phyloP scores from a whole-genome alignment of 2,888 invertebrate species.

The Chelonus formosanus region DNA sequence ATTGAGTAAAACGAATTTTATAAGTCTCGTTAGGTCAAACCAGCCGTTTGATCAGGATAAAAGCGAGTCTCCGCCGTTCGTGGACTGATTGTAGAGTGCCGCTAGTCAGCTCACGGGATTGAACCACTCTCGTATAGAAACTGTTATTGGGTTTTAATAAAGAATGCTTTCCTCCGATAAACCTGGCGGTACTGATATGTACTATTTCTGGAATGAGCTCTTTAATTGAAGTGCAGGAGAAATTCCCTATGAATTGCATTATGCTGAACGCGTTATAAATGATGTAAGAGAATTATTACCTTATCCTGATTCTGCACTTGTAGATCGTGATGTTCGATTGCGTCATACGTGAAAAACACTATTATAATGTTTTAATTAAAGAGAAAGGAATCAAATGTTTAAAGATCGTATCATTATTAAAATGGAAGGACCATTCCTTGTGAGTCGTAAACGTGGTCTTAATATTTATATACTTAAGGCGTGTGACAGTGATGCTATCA shows the following conservation, averaged over 20 bases:
- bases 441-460: neutral
- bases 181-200: too few relatives aligned
- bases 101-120: too few relatives aligned
- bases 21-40: too few relatives aligned
- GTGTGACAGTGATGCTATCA: neutral
- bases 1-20: too few relatives aligned
- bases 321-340: slow-evolving; percentile 16
- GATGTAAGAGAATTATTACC: slow-evolving; percentile 7
- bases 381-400: slow-evolving; percentile 5
- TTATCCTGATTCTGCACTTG: neutral
- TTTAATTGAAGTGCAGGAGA: slow-evolving; percentile 19
- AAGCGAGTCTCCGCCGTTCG: too few relatives aligned
- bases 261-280: neutral
- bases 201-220: too few relatives aligned
- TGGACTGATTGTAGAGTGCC: too few relatives aligned
- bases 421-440: slow-evolving; percentile 20
- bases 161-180: too few relatives aligned
- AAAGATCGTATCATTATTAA: neutral
- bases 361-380: slow-evolving; percentile 8
- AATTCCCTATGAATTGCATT: slow-evolving; percentile 22
- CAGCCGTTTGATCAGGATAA: too few relatives aligned
- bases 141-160: too few relatives aligned
- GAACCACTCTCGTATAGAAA: too few relatives aligned
- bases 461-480: slow-evolving; percentile 8
- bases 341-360: slow-evolving; percentile 17